Conservation (phyloP, 2,113 vertebrate genomes). For the Clinocottus analis region DNA sequence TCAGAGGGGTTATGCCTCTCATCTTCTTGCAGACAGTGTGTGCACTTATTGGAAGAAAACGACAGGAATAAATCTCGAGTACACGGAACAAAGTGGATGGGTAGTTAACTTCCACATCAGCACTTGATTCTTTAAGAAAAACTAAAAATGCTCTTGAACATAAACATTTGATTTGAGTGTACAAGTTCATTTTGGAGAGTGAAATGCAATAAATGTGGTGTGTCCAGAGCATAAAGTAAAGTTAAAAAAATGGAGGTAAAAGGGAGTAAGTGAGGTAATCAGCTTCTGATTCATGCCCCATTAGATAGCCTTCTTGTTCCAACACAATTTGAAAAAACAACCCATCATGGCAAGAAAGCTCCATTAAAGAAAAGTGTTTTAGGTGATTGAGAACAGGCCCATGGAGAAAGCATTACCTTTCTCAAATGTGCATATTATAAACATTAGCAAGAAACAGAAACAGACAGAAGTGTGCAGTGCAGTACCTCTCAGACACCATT, state of each 20-base stretch:
- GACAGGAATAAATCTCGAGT: background rate
- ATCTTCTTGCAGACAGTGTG: background rate
- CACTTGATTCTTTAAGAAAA: background rate
- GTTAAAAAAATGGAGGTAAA: background rate
- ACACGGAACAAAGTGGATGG: background rate
- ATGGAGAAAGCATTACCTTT: background rate
- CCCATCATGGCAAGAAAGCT: background rate
- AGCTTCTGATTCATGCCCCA: background rate
- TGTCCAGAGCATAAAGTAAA: background rate
- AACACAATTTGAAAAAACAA: background rate
- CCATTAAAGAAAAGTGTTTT: background rate
- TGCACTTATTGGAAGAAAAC: background rate
- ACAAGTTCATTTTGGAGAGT: background rate
- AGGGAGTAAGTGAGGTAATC: background rate
- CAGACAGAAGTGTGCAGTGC: constrained; percentile 9
- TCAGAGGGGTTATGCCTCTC: background rate
- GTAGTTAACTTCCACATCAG: constrained; percentile 10
- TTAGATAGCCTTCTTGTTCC: background rate
- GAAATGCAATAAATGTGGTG: background rate
- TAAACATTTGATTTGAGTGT: background rate
- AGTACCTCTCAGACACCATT: constrained; percentile 30
- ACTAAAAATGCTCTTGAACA: background rate
- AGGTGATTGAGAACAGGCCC: background rate
- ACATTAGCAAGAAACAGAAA: constrained; percentile 19
- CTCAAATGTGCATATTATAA: background rate